Percentiles rank a stretch among this genome's conserved stretches.
Evolutionary conservation across 2,113 vertebrate species (phyloP).

Genomic region (Malurus melanocephalus): DNA sequence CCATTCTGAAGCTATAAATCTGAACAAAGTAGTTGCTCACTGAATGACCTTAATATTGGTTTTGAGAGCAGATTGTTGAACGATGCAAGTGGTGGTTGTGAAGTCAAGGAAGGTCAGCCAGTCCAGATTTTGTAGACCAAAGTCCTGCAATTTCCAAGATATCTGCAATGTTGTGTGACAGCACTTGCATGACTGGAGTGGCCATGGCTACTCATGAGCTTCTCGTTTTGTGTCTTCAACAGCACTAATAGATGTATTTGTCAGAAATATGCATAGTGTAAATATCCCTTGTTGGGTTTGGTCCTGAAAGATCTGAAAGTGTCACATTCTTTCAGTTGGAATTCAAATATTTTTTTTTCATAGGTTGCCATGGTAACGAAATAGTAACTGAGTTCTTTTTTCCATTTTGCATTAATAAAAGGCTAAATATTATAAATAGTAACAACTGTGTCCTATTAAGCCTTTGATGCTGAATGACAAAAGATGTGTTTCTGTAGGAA

Average conservation of each 20-base stretch:
- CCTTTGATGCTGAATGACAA: not conserved
- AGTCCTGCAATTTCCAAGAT: not conserved
- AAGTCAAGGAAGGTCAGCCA: not conserved
- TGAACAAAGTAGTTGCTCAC: not conserved
- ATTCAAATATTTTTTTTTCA: slow-evolving; percentile 12
- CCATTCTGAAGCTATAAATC: not conserved
- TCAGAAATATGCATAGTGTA: not conserved
- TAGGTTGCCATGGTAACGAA: slow-evolving; percentile 46
- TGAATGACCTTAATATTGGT: not conserved
- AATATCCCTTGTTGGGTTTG: not conserved
- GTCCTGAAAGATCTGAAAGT: slow-evolving; percentile 23
- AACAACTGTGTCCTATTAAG: slow-evolving; percentile 12
- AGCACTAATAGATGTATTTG: not conserved
- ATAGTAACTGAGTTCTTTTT: slow-evolving; percentile 39
- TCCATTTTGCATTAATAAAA: slow-evolving; percentile 40
- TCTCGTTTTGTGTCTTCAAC: not conserved
- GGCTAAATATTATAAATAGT: slow-evolving; percentile 15
- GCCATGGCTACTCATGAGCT: not conserved
- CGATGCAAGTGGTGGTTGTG: not conserved
- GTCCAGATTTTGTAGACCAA: not conserved
- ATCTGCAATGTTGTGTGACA: not conserved
- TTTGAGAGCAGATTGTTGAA: not conserved
- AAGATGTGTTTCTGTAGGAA: not conserved
- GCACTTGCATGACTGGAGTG: not conserved
- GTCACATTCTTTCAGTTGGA: slow-evolving; percentile 19